Conservation (phyloP, 2,888 invertebrate species). For the Dasypogon diadema region DNA sequence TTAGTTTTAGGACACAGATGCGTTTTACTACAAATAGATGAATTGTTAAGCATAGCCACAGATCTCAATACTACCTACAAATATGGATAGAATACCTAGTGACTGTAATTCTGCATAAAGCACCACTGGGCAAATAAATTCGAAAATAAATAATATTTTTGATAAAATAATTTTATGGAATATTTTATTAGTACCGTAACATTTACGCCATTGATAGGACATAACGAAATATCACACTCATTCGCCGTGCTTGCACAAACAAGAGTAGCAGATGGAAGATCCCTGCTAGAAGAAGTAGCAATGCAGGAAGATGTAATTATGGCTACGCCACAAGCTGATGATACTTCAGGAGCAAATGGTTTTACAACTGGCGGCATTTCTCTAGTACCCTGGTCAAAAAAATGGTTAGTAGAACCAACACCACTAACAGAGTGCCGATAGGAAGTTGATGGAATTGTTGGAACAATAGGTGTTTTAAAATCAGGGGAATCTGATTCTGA, state of each 20-base stretch:
- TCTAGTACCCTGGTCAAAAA: conserved; percentile 50
- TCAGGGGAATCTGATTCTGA: conserved; percentile 58
- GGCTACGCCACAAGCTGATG: conserved; percentile 35
- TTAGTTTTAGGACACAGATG: too few relatives aligned
- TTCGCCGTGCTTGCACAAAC: conserved; percentile 69
- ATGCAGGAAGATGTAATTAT: conserved; percentile 24
- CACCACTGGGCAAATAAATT: background rate
- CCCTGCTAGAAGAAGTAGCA: conserved; percentile 33
- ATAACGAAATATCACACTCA: conserved; percentile 60
- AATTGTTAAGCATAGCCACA: too few relatives aligned
- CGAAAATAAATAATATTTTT: background rate
- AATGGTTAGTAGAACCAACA: conserved; percentile 58
- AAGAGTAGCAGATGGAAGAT: conserved; percentile 58
- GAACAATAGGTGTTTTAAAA: conserved; percentile 67
- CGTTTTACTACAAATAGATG: too few relatives aligned
- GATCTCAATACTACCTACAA: too few relatives aligned
- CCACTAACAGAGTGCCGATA: conserved; percentile 57
- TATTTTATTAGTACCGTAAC: conserved; percentile 72
- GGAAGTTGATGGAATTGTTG: conserved; percentile 58
- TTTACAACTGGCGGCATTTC: conserved; percentile 56
- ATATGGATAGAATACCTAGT: too few relatives aligned
- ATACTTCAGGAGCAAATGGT: conserved; percentile 58
- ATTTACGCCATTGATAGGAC: conserved; percentile 59
- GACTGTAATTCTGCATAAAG: background rate
- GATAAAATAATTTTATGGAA: conserved; percentile 9